Evolutionary conservation across 1,140 invertebrate species (phyloP), one percentile per base, ranked within the genome.

Genomic region (Nautilus pompilius): DNA sequence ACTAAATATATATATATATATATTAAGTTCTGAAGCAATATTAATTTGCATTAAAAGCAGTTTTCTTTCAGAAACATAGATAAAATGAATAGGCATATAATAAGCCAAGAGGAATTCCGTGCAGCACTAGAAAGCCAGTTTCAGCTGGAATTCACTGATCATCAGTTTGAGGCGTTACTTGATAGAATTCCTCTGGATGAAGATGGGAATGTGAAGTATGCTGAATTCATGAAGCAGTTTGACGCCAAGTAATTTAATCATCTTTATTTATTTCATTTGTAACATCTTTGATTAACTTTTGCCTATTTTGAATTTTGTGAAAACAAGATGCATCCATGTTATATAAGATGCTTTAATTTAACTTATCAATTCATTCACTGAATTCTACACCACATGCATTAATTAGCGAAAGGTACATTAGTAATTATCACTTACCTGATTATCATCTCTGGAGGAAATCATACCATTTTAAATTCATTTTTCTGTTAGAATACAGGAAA

Each of bases 141-240:
- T 65, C 68, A 69, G 58, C 62, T 82, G 32, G 75, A 79, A 45
- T 63, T 83, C 45, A 71, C 74, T 2, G 76, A 83, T 34, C 67
- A 69, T 0, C 79, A 82, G 72, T 83, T 81, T 58, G 66, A 72
- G 4, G 48, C 58, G 2, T 77, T 83, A 61, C 58, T 82, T 3
- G 80, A 81, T 55, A 67, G 72, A 46, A 58, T 83, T 5, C 81
- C 81, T 10, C 61, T 80, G 15, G 76, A 80, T 61, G 74, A 75
- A 26, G 74, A 80, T 28, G 80, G 80, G 1, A 69, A 73, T 60
- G 77, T 83, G n/a, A 74, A 71, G 68, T 83, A 83, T 65, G 70
- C 73, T 17, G 75, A 78, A 33, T 82, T 83, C 60, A 80, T 83
- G 75, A 70, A 79, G 57, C 77, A 79, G 58, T 83, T 83, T 66